Conservation (phyloP, 2,113 vertebrate genomes). For the Emberiza fucata region DNA sequence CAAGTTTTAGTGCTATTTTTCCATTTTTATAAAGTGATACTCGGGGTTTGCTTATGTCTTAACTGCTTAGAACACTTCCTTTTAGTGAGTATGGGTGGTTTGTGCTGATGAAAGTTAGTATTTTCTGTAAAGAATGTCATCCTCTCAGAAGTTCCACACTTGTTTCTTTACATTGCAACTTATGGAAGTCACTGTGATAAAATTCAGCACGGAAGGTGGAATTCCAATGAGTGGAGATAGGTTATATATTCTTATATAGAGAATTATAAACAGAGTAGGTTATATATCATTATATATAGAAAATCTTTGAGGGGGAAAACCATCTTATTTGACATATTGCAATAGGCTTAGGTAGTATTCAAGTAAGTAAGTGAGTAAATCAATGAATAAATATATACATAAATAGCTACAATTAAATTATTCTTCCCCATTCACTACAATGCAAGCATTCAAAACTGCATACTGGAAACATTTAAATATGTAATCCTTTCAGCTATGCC, state of each 20-base stretch:
- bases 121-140: neutral
- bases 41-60: neutral
- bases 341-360: neutral
- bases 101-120: neutral
- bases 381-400: neutral
- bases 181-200: neutral
- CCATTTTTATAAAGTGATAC: neutral
- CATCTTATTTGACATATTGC: neutral
- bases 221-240: neutral
- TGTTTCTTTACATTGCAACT: neutral
- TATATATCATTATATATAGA: neutral
- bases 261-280: too few relatives aligned
- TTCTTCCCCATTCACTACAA: neutral
- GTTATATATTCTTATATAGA: neutral
- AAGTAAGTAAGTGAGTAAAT: neutral
- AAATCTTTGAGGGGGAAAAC: neutral
- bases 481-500: neutral
- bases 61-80: neutral
- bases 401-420: neutral
- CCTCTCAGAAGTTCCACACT: fast-evolving
- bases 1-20: neutral
- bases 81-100: neutral
- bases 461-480: neutral
- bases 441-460: neutral
- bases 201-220: neutral